Base-by-base conservation (phyloP, 2,797 vertebrate genomes). In the Rhodeus uyekii region DNA sequence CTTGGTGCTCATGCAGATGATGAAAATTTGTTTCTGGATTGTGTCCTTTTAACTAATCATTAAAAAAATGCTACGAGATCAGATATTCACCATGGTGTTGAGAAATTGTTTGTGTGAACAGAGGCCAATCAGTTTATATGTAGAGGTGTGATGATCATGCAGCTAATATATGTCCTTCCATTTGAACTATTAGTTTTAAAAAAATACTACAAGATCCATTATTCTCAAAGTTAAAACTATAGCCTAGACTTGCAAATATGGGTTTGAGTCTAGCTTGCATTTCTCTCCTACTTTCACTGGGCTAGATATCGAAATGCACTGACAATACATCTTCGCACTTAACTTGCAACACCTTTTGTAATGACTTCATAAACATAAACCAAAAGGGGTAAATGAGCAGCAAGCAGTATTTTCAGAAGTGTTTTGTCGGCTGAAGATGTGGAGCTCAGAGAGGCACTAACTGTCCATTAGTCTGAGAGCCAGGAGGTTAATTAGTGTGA, bases 401-500 rank as follows among this genome's bases (percentile, higher is more conserved):
- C 38, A 44, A 60, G 24, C 8, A 0, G 36, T 53, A 42, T 32
- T n/a, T 65, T 58, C 34, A 75, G 36, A 82, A 69, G 48, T 29
- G 48, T 82, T 67, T 82, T 82, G 63, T 61, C 27, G 22, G 72
- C 61, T 76, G 13, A 89, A 78, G 24, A 91, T 91, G 82, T 87
- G 88, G 14, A 82, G 79, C 60, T 65, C 24, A 44, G 67, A 73
- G 36, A 73, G 22, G 55, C 67, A 38, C 79, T 65, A 77, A 58
- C 80, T 76, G 80, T 85, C 84, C 78, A 84, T 77, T 85, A 83
- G 79, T 61, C 73, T 85, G 81, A 90, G 86, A 90, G 89, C 81
- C 82, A 86, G 76, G 76, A 81, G 86, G 86, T 90, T 90, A 90
- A 94, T 94, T 93, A 90, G 88, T 79, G 85, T 61, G 89, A 85